These are phyloP conservation scores for Erpetoichthys calabaricus DNA, from an alignment of 2,797 vertebrate genomes.

Conservation along the genomic window DNA sequence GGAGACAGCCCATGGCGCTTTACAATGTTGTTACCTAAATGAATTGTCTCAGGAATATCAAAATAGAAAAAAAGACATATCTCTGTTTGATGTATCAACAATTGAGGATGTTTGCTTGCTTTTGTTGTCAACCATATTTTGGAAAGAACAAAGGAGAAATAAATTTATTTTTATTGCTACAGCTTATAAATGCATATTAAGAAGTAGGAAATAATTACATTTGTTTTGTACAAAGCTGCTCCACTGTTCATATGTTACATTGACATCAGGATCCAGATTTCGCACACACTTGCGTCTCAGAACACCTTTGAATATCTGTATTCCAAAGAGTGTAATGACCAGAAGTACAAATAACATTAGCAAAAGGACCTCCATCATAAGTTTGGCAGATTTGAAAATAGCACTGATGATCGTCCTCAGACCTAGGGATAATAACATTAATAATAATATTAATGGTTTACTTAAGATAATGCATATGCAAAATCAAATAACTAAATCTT, in stretches of 20 bases:
- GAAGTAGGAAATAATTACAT: slow-evolving; percentile 4
- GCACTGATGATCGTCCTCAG: slow-evolving; percentile 13
- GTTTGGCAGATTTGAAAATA: slow-evolving; percentile 12
- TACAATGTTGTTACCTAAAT: too few relatives aligned
- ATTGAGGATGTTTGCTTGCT: too few relatives aligned
- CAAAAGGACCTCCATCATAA: slow-evolving; percentile 10
- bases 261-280: neutral
- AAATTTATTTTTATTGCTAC: too few relatives aligned
- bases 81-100: too few relatives aligned
- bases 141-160: too few relatives aligned
- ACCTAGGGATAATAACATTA: slow-evolving; percentile 1
- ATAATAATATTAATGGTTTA: too few relatives aligned
- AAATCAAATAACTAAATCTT: too few relatives aligned
- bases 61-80: too few relatives aligned
- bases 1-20: too few relatives aligned
- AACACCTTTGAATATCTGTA: slow-evolving; percentile 13
- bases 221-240: slow-evolving; percentile 9
- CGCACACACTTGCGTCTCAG: slow-evolving; percentile 10
- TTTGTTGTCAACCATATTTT: too few relatives aligned
- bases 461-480: too few relatives aligned
- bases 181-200: neutral
- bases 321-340: slow-evolving; percentile 10
- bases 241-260: slow-evolving; percentile 10
- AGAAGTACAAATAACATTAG: slow-evolving; percentile 13
- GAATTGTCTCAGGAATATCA: too few relatives aligned